These are phyloP conservation scores for Megalops atlanticus DNA, from an alignment of 2,113 vertebrate genomes.

Conservation along the genomic window DNA sequence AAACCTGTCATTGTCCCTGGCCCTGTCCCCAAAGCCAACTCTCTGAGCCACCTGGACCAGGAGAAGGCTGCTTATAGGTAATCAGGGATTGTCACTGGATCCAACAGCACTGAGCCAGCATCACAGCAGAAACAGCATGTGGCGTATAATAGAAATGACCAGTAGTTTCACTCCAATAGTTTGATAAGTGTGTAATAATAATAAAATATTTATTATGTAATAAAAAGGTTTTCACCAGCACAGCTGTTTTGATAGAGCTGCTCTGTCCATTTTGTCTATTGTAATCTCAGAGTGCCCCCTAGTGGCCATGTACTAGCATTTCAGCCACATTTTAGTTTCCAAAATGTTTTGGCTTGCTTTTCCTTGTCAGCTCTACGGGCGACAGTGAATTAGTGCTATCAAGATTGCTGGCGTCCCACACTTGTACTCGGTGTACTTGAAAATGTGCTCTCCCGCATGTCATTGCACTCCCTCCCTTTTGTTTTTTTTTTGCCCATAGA, in stretches of 20 bases:
- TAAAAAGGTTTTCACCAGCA: background rate
- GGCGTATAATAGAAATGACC: background rate
- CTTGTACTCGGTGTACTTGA: background rate
- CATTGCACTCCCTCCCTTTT: background rate
- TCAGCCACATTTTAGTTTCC: background rate
- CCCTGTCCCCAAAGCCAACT: slow-evolving; percentile 80
- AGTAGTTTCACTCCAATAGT: background rate
- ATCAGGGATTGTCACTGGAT: background rate
- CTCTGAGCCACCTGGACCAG: slow-evolving; percentile 87
- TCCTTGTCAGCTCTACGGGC: background rate
- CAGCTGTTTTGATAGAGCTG: background rate
- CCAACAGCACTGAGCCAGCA: background rate
- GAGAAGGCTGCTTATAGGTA: slow-evolving; percentile 90
- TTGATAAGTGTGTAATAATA: background rate
- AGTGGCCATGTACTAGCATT: slow-evolving; percentile 15
- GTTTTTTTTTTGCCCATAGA: background rate
- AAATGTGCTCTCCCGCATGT: background rate
- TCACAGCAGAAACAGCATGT: background rate
- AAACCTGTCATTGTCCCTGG: slow-evolving; percentile 74
- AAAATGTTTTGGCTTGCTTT: background rate
- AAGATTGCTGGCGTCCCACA: background rate
- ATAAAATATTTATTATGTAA: background rate
- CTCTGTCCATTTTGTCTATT: background rate
- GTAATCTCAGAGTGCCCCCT: slow-evolving; percentile 13
- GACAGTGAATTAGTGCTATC: background rate